Percentiles rank a stretch among this genome's conserved stretches.
These are phyloP conservation scores for Bemisia tabaci DNA, from an alignment of 1,140 invertebrate genomes.

Conservation along the genomic window DNA sequence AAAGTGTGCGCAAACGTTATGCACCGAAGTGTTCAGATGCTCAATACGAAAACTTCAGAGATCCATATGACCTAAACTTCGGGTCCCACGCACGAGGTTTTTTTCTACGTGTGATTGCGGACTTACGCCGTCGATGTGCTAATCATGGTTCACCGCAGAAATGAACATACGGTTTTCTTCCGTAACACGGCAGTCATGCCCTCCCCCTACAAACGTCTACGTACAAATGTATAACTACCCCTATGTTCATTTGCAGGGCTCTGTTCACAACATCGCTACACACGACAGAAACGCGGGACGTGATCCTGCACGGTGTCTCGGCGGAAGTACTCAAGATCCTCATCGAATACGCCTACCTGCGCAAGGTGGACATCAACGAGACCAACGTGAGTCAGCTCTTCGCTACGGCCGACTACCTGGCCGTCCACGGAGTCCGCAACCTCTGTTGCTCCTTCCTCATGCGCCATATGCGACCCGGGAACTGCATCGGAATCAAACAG, in stretches of 20 bases:
- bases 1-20: too few species aligned
- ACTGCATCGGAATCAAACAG: slow-evolving; percentile 65
- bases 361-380: slow-evolving; percentile 48
- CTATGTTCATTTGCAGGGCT: slow-evolving; percentile 47
- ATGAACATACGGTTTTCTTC: too few species aligned
- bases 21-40: too few species aligned
- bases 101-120: too few species aligned
- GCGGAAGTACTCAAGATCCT: slow-evolving; percentile 56
- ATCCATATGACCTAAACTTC: too few species aligned
- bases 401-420: slow-evolving; percentile 61
- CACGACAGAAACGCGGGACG: slow-evolving; percentile 46
- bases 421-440: slow-evolving; percentile 58
- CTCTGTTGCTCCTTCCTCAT: slow-evolving; percentile 59
- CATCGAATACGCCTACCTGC: slow-evolving; percentile 68
- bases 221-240: too few species aligned
- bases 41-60: too few species aligned
- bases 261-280: slow-evolving; percentile 70
- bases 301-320: slow-evolving; percentile 58
- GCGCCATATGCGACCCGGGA: slow-evolving; percentile 47
- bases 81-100: too few species aligned
- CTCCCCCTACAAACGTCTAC: too few species aligned
- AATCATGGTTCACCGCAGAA: too few species aligned
- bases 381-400: slow-evolving; percentile 65
- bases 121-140: too few species aligned
- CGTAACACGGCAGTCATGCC: too few species aligned